phyloP scores from a whole-genome alignment of 2,888 invertebrate genomes.

The Dynastes hyllus region DNA sequence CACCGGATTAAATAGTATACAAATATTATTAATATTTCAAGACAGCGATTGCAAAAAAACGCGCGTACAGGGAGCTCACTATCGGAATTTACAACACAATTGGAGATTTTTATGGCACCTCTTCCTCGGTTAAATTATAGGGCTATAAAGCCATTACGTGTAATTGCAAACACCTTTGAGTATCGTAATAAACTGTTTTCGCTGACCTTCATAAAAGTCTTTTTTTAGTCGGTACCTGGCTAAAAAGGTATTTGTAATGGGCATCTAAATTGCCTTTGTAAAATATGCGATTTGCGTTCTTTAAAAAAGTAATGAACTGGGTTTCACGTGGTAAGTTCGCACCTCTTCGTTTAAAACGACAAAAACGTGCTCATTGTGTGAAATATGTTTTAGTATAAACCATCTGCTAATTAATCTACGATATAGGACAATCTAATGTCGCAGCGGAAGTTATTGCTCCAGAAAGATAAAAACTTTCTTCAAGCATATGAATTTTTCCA shows the following conservation, averaged over 20 bases:
- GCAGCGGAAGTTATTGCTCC: neutral
- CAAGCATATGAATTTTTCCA: too few relatives aligned
- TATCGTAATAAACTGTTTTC: slow-evolving; percentile 30
- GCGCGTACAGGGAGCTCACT: slow-evolving; percentile 1
- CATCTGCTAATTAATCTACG: neutral
- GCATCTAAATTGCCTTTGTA: slow-evolving; percentile 27
- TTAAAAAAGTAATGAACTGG: slow-evolving; percentile 10
- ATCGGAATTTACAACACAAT: slow-evolving; percentile 26
- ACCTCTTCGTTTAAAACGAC: too few relatives aligned
- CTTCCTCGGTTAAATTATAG: slow-evolving; percentile 36
- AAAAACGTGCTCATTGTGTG: neutral
- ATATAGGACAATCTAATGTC: neutral
- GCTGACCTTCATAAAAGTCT: slow-evolving; percentile 24
- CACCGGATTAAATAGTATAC: neutral
- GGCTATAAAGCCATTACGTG: slow-evolving; percentile 39
- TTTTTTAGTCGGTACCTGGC: slow-evolving; percentile 30
- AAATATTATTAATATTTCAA: slow-evolving; percentile 21
- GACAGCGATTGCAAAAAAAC: neutral
- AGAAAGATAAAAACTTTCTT: too few relatives aligned
- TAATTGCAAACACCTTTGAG: slow-evolving; percentile 38
- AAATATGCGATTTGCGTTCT: slow-evolving; percentile 26
- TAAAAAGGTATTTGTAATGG: slow-evolving; percentile 31
- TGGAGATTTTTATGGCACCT: slow-evolving; percentile 39
- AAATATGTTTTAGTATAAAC: slow-evolving; percentile 1
- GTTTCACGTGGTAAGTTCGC: neutral